phyloP scores from a whole-genome alignment of 2,797 vertebrate genomes.

The Ptychobarbus kaznakovi region DNA sequence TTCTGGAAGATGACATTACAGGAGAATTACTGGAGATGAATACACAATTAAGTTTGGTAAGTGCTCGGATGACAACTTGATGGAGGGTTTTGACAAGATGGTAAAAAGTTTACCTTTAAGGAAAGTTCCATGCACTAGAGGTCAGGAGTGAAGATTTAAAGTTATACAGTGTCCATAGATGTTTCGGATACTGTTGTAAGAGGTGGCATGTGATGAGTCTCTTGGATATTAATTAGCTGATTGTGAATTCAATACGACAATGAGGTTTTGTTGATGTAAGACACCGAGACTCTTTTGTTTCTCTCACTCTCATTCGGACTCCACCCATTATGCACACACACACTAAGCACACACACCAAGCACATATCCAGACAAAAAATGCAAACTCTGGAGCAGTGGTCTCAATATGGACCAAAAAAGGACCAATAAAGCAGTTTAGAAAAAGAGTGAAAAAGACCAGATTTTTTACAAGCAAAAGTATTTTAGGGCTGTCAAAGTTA shows the following conservation, averaged over 20 bases:
- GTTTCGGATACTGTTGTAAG: background rate
- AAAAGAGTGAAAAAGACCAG: background rate
- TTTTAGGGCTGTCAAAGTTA: background rate
- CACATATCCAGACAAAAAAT: background rate
- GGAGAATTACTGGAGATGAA: constrained; percentile 29
- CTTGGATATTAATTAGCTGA: constrained; percentile 9
- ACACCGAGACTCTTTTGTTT: background rate
- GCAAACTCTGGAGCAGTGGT: background rate
- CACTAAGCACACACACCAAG: background rate
- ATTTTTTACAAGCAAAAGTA: background rate
- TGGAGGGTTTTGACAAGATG: background rate
- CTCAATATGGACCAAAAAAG: background rate
- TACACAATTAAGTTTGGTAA: constrained; percentile 27
- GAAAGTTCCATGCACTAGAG: constrained; percentile 3
- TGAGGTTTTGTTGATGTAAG: background rate
- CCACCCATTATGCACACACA: background rate
- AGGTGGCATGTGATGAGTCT: background rate
- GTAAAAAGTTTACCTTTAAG: background rate
- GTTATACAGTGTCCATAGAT: background rate
- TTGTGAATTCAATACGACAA: background rate
- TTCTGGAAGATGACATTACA: background rate
- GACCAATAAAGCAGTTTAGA: background rate
- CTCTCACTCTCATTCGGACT: background rate
- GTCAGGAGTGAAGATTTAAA: constrained; percentile 2
- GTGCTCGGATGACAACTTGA: constrained; percentile 8